phyloP scores from a whole-genome alignment of 2,113 vertebrate species.

The Cephalopterus ornatus region DNA sequence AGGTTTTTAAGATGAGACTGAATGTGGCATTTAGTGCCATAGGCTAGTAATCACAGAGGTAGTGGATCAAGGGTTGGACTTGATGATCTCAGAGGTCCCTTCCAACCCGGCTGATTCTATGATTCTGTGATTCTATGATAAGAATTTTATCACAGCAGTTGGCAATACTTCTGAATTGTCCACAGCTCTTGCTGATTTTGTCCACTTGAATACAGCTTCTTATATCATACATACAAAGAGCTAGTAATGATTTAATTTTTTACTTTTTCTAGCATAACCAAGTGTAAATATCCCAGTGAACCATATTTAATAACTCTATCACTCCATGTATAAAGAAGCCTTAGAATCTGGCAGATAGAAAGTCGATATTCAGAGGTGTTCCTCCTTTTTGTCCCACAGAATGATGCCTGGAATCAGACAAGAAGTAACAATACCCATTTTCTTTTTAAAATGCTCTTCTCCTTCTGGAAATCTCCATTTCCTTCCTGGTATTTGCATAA shows the following conservation, averaged over 20 bases:
- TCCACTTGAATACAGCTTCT: not conserved
- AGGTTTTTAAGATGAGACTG: too few species aligned
- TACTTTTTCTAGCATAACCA: not conserved
- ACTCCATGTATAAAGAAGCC: not conserved
- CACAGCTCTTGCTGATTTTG: not conserved
- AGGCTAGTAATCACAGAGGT: too few species aligned
- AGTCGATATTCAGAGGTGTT: not conserved
- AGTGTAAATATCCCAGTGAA: not conserved
- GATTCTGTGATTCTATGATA: too few species aligned
- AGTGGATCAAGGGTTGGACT: too few species aligned
- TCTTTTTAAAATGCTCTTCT: not conserved
- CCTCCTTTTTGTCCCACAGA: not conserved
- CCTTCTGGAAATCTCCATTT: constrained; percentile 20
- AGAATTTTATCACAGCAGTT: not conserved
- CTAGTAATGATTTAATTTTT: not conserved
- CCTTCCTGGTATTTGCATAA: constrained; percentile 33
- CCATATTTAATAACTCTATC: not conserved
- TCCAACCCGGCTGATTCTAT: too few species aligned
- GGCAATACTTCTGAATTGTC: not conserved
- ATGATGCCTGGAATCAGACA: not conserved
- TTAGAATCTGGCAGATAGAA: not conserved
- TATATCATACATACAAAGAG: not conserved
- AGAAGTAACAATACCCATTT: not conserved
- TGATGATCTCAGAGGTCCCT: too few species aligned
- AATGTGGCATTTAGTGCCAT: too few species aligned